These are phyloP conservation scores for Drosophila melanogaster DNA, from an alignment of 1,140 invertebrate genomes.

Conservation along the genomic window Release_6_plus_ISO1_MT NC_004354.4:15966501-15967000, in stretches of 20 bases:
- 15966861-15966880: not conserved
- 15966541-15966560: constrained; percentile 47
- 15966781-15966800: too few species aligned
- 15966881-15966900: not conserved
- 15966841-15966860: not conserved
- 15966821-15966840: constrained; percentile 6
- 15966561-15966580: constrained; percentile 32
- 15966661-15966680: constrained; percentile 4
- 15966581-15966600: constrained; percentile 38
- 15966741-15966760: not conserved
- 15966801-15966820: too few species aligned
- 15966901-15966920: too few species aligned
- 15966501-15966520: constrained; percentile 51
- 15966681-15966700: constrained; percentile 24
- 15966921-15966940: too few species aligned
- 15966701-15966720: not conserved
- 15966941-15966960: constrained; percentile 1
- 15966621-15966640: constrained; percentile 19
- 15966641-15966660: constrained; percentile 35
- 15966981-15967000: constrained; percentile 4
- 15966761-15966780: too few species aligned
- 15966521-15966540: constrained; percentile 64
- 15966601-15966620: constrained; percentile 43
- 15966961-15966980: constrained; percentile 7
- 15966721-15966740: not conserved